Evolutionary conservation across 2,888 invertebrate species (phyloP).

Genomic region (Cylloceria caligata): DNA sequence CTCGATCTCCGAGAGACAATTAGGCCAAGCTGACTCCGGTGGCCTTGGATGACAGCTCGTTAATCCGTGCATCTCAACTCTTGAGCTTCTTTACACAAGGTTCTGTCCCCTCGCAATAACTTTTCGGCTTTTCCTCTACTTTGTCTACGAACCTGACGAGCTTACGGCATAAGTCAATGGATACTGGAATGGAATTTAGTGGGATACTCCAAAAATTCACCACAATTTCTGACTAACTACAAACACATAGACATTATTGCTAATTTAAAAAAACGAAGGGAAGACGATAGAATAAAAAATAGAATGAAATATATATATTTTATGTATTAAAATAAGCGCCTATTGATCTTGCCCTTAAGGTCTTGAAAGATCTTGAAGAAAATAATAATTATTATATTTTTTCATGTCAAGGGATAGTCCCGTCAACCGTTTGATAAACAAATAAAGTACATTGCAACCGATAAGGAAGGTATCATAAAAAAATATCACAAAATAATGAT

Average conservation of each 20-base stretch:
- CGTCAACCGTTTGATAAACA: too few species aligned
- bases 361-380: too few species aligned
- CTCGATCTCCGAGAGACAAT: conserved; percentile 39
- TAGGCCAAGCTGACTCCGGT: conserved; percentile 40
- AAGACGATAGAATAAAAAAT: too few species aligned
- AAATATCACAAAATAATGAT: too few species aligned
- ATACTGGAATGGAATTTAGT: neutral
- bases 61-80: conserved; percentile 19
- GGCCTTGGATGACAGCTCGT: conserved; percentile 49
- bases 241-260: neutral
- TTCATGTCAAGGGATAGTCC: too few species aligned
- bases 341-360: too few species aligned
- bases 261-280: too few species aligned
- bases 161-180: neutral
- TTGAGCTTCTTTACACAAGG: neutral
- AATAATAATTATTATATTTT: too few species aligned
- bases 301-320: too few species aligned
- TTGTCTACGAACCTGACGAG: neutral
- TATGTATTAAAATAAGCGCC: too few species aligned
- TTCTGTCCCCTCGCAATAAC: neutral
- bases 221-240: neutral
- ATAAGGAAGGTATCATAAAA: neutral
- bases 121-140: conserved; percentile 4
- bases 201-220: neutral
- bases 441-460: too few species aligned